Percentiles rank a stretch among this genome's conserved stretches.
phyloP scores from a whole-genome alignment of 2,888 invertebrate genomes.

The Drosophila mettleri region DNA sequence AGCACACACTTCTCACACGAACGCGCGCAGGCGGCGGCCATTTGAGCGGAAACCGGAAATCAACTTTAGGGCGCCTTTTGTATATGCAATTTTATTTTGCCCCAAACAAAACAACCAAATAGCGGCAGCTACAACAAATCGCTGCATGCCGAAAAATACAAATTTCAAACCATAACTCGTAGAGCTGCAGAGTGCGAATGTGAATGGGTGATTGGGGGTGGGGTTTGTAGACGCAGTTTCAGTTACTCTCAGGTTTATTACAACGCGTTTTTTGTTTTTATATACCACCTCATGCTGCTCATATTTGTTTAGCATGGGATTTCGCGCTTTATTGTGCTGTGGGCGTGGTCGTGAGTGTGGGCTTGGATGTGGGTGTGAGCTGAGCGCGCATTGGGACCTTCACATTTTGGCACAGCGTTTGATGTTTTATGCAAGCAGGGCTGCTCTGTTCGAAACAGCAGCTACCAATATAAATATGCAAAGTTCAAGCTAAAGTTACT shows the following conservation, averaged over 20 bases:
- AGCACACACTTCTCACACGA: slow-evolving; percentile 73
- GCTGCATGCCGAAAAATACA: slow-evolving; percentile 51
- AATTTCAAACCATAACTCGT: slow-evolving; percentile 63
- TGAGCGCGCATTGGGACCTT: slow-evolving; percentile 23
- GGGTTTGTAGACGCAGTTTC: slow-evolving; percentile 21
- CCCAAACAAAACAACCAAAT: slow-evolving; percentile 42
- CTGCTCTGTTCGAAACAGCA: slow-evolving; percentile 17
- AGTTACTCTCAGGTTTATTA: slow-evolving; percentile 22
- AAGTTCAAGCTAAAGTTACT: slow-evolving; percentile 16
- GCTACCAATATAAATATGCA: slow-evolving; percentile 28
- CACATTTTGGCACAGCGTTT: slow-evolving; percentile 61
- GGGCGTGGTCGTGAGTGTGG: neutral
- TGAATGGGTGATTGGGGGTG: neutral
- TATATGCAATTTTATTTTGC: slow-evolving; percentile 65
- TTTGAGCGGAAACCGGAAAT: slow-evolving; percentile 79
- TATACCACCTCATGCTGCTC: slow-evolving; percentile 30
- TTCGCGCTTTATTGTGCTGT: slow-evolving; percentile 39
- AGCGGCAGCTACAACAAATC: slow-evolving; percentile 25
- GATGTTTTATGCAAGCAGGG: slow-evolving; percentile 72
- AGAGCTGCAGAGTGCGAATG: slow-evolving; percentile 19
- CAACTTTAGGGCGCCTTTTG: slow-evolving; percentile 76
- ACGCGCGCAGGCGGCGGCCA: slow-evolving; percentile 64
- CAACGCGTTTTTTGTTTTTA: slow-evolving; percentile 24
- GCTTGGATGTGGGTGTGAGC: neutral
- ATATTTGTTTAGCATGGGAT: slow-evolving; percentile 66